Evolutionary conservation across 2,797 vertebrate species (phyloP), one percentile per base, ranked within the genome.

Genomic region (Diplodus sargus): DNA sequence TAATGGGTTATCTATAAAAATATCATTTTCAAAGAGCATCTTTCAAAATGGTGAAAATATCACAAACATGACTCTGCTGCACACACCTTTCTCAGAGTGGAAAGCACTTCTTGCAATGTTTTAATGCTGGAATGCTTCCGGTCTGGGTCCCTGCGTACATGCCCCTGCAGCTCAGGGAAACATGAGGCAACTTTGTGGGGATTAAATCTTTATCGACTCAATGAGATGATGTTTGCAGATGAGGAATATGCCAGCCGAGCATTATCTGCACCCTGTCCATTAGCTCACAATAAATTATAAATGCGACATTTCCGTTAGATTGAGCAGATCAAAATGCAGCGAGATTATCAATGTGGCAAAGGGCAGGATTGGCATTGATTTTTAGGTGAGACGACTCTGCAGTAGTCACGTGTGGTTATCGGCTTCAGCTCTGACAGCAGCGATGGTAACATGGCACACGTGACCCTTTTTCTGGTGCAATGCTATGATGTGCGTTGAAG

Each of bases 281-380:
- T 48, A 72, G 39, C 51, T 54, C 25, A 12, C 12, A 60, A 16
- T 58, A 56, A 54, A 59, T 71, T 52, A 17, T 59, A 22, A 28
- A 70, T 58, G 23, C 16, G 42, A 42, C 25, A 28, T 25, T 23
- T 7, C 2, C 0, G 47, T 52, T 6, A 30, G 57, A 60, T 42
- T 12, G 47, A 28, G 16, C 11, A 4, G 2, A 22, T 42, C 18
- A 11, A 59, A 42, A 42, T n/a, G 54, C 14, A 1, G 10, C 17
- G 10, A 43, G 22, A 30, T 51, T 11, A 15, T 65, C 60, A 11
- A 10, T 39, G 10, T 39, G 10, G 39, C 10, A 39, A 11, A 39
- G 39, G 10, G 39, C 10, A 39, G 2, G 39, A 39, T 39, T 39
- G 10, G 39, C 39, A 39, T 39, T 39, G 39, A 39, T 39, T 39